Percentiles rank a stretch among this genome's conserved stretches.
phyloP scores from a whole-genome alignment of 2,888 invertebrate genomes.

The Limenitis camilla region DNA sequence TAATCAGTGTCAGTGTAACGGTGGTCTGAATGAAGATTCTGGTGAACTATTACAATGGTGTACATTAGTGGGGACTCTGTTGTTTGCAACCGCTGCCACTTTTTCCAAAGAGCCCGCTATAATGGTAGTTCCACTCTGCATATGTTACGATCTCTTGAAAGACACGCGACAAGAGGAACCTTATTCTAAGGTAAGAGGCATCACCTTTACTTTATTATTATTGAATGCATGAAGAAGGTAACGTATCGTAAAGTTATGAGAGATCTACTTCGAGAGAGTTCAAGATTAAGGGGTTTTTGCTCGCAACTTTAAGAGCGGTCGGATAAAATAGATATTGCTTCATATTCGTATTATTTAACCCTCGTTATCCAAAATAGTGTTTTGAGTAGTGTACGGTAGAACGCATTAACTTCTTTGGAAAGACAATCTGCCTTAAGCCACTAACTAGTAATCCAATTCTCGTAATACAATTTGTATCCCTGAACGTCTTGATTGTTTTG shows the following conservation, averaged over 20 bases:
- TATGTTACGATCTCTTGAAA: slow-evolving; percentile 87
- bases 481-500: slow-evolving; percentile 58
- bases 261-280: slow-evolving; percentile 35
- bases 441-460: slow-evolving; percentile 28
- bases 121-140: slow-evolving; percentile 92
- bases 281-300: slow-evolving; percentile 36
- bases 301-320: slow-evolving; percentile 33
- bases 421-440: slow-evolving; percentile 36
- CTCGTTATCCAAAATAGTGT: slow-evolving; percentile 6
- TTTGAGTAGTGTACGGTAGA: not conserved
- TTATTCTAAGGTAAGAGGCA: slow-evolving; percentile 72
- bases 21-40: slow-evolving; percentile 59
- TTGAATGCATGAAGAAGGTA: slow-evolving; percentile 17
- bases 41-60: slow-evolving; percentile 67
- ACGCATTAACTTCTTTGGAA: slow-evolving; percentile 5
- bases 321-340: slow-evolving; percentile 28
- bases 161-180: slow-evolving; percentile 66
- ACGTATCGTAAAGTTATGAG: slow-evolving; percentile 37
- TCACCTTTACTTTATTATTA: not conserved
- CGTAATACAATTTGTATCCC: slow-evolving; percentile 48
- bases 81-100: slow-evolving; percentile 86
- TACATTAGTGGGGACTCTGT: slow-evolving; percentile 76
- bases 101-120: slow-evolving; percentile 97
- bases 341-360: slow-evolving; percentile 12
- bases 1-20: slow-evolving; percentile 57